Percentiles rank a stretch among this genome's conserved stretches.
These are phyloP conservation scores for Peromyscus californicus DNA, from an alignment of 2,113 vertebrate genomes.

Conservation along the genomic window DNA sequence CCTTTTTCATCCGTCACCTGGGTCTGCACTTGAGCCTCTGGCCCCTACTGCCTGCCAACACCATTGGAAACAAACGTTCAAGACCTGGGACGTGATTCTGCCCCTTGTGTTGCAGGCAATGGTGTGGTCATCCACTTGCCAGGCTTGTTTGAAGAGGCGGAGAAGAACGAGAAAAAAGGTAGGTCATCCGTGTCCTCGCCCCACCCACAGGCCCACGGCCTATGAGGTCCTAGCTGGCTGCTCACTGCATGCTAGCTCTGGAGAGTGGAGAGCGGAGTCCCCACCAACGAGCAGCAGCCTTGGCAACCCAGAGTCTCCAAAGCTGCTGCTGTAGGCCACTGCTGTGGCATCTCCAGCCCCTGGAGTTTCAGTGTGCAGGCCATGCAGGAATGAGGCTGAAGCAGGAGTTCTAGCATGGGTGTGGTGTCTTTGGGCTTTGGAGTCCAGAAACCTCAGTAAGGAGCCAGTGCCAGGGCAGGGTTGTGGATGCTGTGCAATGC, in stretches of 20 bases:
- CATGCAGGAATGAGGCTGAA: background rate
- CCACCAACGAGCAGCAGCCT: background rate
- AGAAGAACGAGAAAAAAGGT: constrained; percentile 99
- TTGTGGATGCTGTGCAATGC: fast-evolving
- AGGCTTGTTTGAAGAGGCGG: constrained; percentile 98
- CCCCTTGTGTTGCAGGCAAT: constrained; percentile 91
- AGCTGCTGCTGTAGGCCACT: background rate
- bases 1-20: background rate
- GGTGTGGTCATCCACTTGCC: constrained; percentile 99
- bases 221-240: background rate
- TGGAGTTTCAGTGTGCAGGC: background rate
- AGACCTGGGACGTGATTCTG: fast-evolving
- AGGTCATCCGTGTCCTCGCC: constrained; percentile 30
- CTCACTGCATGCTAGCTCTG: background rate
- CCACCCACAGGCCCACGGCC: no score
- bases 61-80: background rate
- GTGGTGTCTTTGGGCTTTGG: fast-evolving
- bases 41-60: fast-evolving
- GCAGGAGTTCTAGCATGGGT: background rate
- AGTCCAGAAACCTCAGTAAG: background rate
- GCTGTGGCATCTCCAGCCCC: fast-evolving
- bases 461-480: background rate
- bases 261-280: background rate
- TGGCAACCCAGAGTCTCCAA: background rate
- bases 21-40: no score